Evolutionary conservation across 2,888 invertebrate species (phyloP), one percentile per base, ranked within the genome.

Genomic region (Caenorhabditis becei): DNA sequence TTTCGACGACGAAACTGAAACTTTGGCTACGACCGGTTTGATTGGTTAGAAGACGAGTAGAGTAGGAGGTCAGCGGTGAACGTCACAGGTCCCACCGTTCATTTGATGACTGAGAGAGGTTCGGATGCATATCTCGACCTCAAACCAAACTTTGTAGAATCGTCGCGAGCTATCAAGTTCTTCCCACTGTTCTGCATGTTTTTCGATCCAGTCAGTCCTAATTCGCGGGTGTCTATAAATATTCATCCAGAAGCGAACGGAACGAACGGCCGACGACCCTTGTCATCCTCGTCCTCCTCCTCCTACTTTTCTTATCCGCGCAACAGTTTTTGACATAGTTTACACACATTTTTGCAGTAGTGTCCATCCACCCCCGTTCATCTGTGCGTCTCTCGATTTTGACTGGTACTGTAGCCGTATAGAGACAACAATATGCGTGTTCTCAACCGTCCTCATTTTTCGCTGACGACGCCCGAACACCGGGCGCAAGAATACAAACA

Each of bases 271-370:
- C 53, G 14, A 14, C 16, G 32, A n/a, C 59, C 44, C 49, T 65
- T 24, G 20, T 23, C 37, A 11, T 56, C 32, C 32, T 56, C 32
- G 2, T 56, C 37, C 51, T 32, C 61, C 16, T 53, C 28, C 20
- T 41, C 18, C 10, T 44, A 18, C 32, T n/a, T 10, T 65, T 78
- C 65, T 58, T 71, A 58, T 66, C 49, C 51, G 51, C 66, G 70
- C 63, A 66, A 71, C 65, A 78, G 47, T 79, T 78, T 79, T 79
- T 62, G 78, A 79, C 78, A 79, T 66, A 72, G 78, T 72, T 79
- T 79, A 62, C 58, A 72, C 61, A 79, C 65, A 49, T 65, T 65
- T 35, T 53, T 53, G 67, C 67, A 41, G 56, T 54, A 53, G 37
- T 41, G 54, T 26, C 37, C 66, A 44, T 23, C 41, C 16, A n/a